Conservation (phyloP, 2,888 invertebrate species). For the Paralinhomoeus sp. region DNA sequence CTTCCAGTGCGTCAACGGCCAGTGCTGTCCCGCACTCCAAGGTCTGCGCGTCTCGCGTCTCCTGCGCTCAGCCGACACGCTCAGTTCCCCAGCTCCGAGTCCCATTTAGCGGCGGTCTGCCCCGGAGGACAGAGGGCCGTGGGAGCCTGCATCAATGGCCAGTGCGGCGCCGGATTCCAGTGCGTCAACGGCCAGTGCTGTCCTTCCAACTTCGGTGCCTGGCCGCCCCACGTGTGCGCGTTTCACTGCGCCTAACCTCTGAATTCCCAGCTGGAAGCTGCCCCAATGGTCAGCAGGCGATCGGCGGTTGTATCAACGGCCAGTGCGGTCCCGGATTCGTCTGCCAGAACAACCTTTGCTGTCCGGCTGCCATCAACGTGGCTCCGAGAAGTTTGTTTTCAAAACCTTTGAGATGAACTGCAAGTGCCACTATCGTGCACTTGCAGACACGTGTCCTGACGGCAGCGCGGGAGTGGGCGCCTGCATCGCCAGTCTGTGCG, state of each 20-base stretch:
- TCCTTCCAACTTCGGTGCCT: too few relatives aligned
- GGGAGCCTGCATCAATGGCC: constrained; percentile 21
- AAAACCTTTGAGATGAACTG: too few relatives aligned
- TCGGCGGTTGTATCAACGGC: constrained; percentile 21
- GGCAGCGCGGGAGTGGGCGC: constrained; percentile 17
- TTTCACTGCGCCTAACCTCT: too few relatives aligned
- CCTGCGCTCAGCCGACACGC: too few relatives aligned
- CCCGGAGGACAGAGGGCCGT: constrained; percentile 11
- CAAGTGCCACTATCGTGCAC: too few relatives aligned
- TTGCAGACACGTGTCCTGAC: constrained; percentile 13
- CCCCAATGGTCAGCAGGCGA: constrained; percentile 11
- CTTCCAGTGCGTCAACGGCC: constrained; percentile 15
- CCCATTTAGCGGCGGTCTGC: too few relatives aligned
- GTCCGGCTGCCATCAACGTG: constrained; percentile 1
- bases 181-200: too few relatives aligned
- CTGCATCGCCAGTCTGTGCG: constrained; percentile 15
- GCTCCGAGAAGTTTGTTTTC: too few relatives aligned
- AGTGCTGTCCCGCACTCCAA: constrained; percentile 16
- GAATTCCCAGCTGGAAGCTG: constrained; percentile 3
- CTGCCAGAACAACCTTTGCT: constrained; percentile 14
- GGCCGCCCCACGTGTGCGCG: too few relatives aligned
- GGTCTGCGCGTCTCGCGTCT: too few relatives aligned
- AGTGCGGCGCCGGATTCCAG: constrained; percentile 17
- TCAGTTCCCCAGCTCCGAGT: too few relatives aligned
- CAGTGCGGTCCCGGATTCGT: constrained; percentile 15